Evolutionary conservation across 2,113 vertebrate species (phyloP), one percentile per base, ranked within the genome.

Genomic region (Meriones unguiculatus): DNA sequence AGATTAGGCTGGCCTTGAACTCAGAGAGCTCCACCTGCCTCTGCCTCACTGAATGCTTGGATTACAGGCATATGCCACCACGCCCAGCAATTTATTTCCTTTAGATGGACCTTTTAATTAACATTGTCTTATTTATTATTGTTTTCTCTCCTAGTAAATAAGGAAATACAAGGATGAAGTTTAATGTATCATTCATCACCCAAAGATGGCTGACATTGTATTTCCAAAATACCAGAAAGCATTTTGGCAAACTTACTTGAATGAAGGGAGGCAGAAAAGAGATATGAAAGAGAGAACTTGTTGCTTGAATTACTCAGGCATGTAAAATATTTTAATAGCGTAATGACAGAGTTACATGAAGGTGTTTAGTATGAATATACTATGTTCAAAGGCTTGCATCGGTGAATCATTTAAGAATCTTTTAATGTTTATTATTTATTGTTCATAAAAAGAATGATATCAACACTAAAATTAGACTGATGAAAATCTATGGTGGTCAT

Each of bases 281-380:
- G 25, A 76, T 50, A 50, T 46, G 12, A 85, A 38, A 85, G 5
- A 46, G 5, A 73, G 46, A 89, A 86, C 11, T 89, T 38, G 81
- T 85, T 96, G 30, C 57, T 38, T 90, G 20, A 90, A 92, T 92
- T 75, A 67, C 13, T 96, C 65, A 89, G 2, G 28, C 54, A 77
- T 93, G 57, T 93, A 93, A 93, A 38, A 78, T 13, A 82, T 91
- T 96, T 77, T 30, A 76, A 70, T 90, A 92, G 28, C 14, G 93
- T 96, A 80, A 87, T 93, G 86, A 50, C 62, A 88, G 30, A 93
- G 62, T 84, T 76, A 50, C 64, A 3, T 67, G 59, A 69, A 96
- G 32, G 5, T 94, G 25, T 75, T 89, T 14, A 5, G 20, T 95
- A 13, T 93, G 18, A 90, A 69, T 24, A 7, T 95, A 69, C 78